A percentile compares a stretch with the other conserved stretches of the same genome.
These are phyloP conservation scores for Tipula helvola DNA, from an alignment of 2,888 invertebrate genomes.

Conservation along the genomic window DNA sequence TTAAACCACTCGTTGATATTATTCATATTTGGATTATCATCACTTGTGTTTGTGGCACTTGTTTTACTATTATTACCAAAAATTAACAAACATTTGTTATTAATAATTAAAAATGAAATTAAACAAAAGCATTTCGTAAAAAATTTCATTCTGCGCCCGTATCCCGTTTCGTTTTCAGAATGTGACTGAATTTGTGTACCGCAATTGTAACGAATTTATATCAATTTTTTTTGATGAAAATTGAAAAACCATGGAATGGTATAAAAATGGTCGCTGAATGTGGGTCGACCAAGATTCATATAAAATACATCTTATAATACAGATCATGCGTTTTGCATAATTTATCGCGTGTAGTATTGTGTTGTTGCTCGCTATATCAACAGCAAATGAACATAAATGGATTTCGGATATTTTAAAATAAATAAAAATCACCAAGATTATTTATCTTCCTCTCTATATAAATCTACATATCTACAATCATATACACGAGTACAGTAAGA, in stretches of 20 bases:
- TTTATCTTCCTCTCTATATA: not conserved
- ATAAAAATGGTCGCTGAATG: not conserved
- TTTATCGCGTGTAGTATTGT: not conserved
- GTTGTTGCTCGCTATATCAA: not conserved
- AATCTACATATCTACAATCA: not conserved
- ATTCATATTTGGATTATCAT: not conserved
- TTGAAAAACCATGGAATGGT: not conserved
- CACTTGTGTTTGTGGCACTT: not conserved
- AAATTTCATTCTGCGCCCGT: not conserved
- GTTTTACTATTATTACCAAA: not conserved
- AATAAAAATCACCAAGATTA: not conserved
- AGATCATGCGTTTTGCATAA: slow-evolving; percentile 1
- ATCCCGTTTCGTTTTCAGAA: not conserved
- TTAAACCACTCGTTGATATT: slow-evolving; percentile 20
- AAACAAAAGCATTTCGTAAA: not conserved
- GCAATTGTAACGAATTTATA: not conserved
- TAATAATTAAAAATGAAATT: not conserved
- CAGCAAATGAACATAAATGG: slow-evolving; percentile 5
- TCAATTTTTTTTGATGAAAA: not conserved
- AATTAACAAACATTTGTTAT: not conserved
- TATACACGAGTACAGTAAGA: not conserved
- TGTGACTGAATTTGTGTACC: not conserved
- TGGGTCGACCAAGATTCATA: not conserved
- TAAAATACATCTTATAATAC: not conserved
- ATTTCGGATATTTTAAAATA: slow-evolving; percentile 6